Conservation (phyloP, 2,113 vertebrate species). For the Lampris megalopsis region DNA sequence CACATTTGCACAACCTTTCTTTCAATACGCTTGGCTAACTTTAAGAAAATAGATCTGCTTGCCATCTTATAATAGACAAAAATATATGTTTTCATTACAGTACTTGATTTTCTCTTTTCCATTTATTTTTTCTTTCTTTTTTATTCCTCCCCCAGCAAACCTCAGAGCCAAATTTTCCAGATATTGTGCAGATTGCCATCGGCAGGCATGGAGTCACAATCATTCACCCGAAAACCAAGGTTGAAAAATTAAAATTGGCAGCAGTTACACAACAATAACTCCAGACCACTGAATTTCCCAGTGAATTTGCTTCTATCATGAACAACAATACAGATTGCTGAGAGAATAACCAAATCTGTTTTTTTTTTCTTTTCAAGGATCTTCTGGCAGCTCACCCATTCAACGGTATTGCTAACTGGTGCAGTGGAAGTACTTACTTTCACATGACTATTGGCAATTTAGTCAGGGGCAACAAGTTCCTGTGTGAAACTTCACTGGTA, state of each 20-base stretch:
- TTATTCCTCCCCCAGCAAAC: slow-evolving; percentile 87
- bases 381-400: slow-evolving; percentile 88
- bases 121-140: not conserved
- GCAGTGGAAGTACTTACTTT: slow-evolving; percentile 97
- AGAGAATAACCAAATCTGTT: not conserved
- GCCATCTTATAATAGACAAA: not conserved
- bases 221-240: slow-evolving; percentile 96
- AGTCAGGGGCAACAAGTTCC: slow-evolving; percentile 89
- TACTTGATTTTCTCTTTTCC: too few relatives aligned
- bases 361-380: slow-evolving; percentile 79
- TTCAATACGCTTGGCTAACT: not conserved
- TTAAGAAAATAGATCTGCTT: too few relatives aligned
- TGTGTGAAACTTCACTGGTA: slow-evolving; percentile 98
- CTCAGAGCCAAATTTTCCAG: slow-evolving; percentile 90
- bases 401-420: slow-evolving; percentile 95
- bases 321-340: not conserved
- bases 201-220: slow-evolving; percentile 91
- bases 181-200: slow-evolving; percentile 93
- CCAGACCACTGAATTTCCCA: not conserved
- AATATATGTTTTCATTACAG: not conserved
- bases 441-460: slow-evolving; percentile 94
- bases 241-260: slow-evolving; percentile 41
- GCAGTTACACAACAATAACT: not conserved
- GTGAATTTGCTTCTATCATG: not conserved
- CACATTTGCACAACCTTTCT: not conserved